phyloP scores from a whole-genome alignment of 2,797 vertebrate species.

The Onychomys leucogaster region DNA sequence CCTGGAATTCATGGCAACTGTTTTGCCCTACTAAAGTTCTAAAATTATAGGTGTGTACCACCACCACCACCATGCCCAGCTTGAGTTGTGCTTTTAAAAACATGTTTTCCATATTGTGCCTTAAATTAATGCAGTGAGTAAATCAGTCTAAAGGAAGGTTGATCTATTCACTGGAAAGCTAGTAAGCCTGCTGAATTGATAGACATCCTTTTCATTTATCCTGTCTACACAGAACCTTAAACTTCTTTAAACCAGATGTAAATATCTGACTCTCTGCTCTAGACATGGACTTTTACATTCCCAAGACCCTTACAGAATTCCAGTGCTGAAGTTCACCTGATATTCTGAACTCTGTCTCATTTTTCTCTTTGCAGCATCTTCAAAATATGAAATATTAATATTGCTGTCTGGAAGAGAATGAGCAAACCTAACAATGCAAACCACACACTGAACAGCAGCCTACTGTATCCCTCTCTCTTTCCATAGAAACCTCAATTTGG shows the following conservation, averaged over 20 bases:
- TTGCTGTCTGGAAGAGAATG: slow-evolving; percentile 34
- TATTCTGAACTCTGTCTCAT: not conserved
- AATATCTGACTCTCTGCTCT: slow-evolving; percentile 2
- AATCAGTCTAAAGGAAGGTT: not conserved
- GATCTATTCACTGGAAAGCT: not conserved
- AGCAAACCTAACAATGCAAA: slow-evolving; percentile 6
- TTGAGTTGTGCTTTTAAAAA: not conserved
- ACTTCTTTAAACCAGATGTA: not conserved
- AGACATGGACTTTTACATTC: not conserved
- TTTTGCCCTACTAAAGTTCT: not conserved
- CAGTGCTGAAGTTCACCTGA: not conserved
- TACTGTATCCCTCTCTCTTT: slow-evolving; percentile 26
- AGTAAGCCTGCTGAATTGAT: not conserved
- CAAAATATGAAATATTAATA: slow-evolving; percentile 55
- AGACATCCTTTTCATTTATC: not conserved
- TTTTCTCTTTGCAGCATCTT: slow-evolving; percentile 37
- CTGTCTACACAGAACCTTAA: not conserved
- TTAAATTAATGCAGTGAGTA: not conserved
- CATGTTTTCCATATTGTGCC: not conserved
- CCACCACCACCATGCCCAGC: not conserved
- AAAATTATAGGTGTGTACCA: not conserved
- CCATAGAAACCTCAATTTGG: slow-evolving; percentile 56
- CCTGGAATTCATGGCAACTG: not conserved
- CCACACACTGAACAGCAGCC: not conserved
- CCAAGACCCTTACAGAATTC: not conserved